Evolutionary conservation across 2,888 invertebrate species (phyloP), one percentile per base, ranked within the genome.

Genomic region (Patella caerulea): DNA sequence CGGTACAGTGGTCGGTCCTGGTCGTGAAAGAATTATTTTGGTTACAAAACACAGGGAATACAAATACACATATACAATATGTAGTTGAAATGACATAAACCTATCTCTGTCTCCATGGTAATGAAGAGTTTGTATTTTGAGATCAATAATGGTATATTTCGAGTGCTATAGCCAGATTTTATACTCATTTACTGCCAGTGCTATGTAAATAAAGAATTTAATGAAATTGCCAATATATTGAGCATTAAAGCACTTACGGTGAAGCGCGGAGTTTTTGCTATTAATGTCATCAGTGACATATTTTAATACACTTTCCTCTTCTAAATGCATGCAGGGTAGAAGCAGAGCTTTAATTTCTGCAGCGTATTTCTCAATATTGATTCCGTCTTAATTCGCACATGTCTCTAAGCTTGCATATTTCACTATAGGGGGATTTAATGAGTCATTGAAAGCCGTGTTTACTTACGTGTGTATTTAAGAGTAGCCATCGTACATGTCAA

Each of bases 301-400:
- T 65, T 24, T 65, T 76, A 71, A 76, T 72, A 76, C 71, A 59
- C 72, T 71, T 76, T 65, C 65, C 65, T 24, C 19, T 56, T 34
- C 72, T 54, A 52, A 3, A 71, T 53, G 71, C 55, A 72, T 69
- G 77, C 29, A 29, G 45, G 34, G 65, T 73, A 76, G 45, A 72
- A 69, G 71, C 72, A 24, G 72, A 54, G 77, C 74, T 80, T 78
- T 78, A 76, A 78, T 80, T 78, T 71, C 59, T 54, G 71, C 72
- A 34, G 75, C 75, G 77, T 75, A 75, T 77, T 79, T 80, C 71
- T 71, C 78, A 78, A 74, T 83, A 83, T 83, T 82, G 83, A 83
- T 83, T 83, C 78, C 78, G 78, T 82, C 81, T 82, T 82, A 82
- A 81, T 81, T 82, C 81, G 81, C 83, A 80, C 69, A 54, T 52